A percentile compares a stretch with the other conserved stretches of the same genome.
These are phyloP conservation scores for Phocides pigmalion DNA, from an alignment of 1,140 invertebrate species.

Conservation along the genomic window DNA sequence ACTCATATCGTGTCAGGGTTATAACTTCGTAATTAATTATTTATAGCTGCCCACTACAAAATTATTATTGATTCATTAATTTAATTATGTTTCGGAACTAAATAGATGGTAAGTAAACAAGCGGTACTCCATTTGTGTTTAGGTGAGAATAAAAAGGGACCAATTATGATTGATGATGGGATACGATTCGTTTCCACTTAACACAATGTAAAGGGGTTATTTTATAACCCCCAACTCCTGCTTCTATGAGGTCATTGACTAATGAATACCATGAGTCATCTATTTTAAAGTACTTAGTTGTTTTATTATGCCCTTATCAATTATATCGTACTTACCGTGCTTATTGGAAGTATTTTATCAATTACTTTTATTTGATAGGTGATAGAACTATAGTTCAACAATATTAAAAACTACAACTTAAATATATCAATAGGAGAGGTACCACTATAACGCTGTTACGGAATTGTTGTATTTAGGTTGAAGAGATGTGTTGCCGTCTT, in stretches of 20 bases:
- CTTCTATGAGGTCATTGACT: constrained; percentile 72
- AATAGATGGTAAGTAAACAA: constrained; percentile 48
- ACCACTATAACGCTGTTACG: too few species aligned
- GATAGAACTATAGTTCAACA: too few species aligned
- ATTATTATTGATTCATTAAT: constrained; percentile 16
- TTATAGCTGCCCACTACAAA: neutral
- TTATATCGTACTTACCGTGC: constrained; percentile 9
- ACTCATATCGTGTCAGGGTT: neutral
- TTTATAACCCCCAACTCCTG: constrained; percentile 69
- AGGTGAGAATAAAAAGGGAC: constrained; percentile 57
- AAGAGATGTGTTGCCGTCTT: too few species aligned
- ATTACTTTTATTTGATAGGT: too few species aligned
- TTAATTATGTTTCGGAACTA: constrained; percentile 26
- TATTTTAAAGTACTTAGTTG: constrained; percentile 62
- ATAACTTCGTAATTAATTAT: neutral
- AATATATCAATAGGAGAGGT: too few species aligned
- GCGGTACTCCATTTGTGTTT: constrained; percentile 63
- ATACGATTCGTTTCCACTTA: constrained; percentile 81
- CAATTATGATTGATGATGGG: constrained; percentile 80
- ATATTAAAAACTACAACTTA: too few species aligned
- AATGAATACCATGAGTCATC: constrained; percentile 72
- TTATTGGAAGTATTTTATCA: neutral
- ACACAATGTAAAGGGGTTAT: constrained; percentile 79
- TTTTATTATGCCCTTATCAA: constrained; percentile 46
- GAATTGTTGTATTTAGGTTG: too few species aligned